Percentiles rank a stretch among this genome's conserved stretches.
These are phyloP conservation scores for Wasmannia auropunctata DNA, from an alignment of 1,140 invertebrate species.

Conservation along the genomic window DNA sequence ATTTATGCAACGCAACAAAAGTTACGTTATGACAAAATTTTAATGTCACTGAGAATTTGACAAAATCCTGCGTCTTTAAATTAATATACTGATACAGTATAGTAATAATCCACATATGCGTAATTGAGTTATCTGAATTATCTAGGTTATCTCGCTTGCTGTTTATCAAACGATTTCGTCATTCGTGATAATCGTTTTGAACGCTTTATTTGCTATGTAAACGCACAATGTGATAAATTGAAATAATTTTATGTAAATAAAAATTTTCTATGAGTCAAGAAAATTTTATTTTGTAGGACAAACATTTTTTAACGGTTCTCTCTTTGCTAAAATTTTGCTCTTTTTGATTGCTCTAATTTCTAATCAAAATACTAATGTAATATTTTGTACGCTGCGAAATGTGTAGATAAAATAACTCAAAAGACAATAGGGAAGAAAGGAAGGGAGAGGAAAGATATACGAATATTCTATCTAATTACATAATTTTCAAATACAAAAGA, in stretches of 20 bases:
- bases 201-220: not conserved
- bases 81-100: not conserved
- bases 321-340: not conserved
- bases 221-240: not conserved
- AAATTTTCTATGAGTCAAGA: not conserved
- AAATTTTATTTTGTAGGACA: not conserved
- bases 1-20: not conserved
- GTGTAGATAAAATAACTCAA: not conserved
- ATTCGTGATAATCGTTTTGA: not conserved
- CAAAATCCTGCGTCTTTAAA: not conserved
- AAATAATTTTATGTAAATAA: not conserved
- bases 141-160: slow-evolving; percentile 20
- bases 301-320: not conserved
- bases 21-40: not conserved
- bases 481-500: not conserved
- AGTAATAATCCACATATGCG: not conserved
- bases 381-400: not conserved
- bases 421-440: not conserved
- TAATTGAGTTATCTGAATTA: slow-evolving; percentile 12
- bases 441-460: not conserved
- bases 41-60: not conserved
- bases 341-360: no score
- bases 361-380: not conserved
- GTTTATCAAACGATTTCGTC: slow-evolving; percentile 18
- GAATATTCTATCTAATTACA: not conserved